Evolutionary conservation across 2,888 invertebrate genomes (phyloP), one percentile per base, ranked within the genome.

Genomic region (Anoplius nigerrimus): DNA sequence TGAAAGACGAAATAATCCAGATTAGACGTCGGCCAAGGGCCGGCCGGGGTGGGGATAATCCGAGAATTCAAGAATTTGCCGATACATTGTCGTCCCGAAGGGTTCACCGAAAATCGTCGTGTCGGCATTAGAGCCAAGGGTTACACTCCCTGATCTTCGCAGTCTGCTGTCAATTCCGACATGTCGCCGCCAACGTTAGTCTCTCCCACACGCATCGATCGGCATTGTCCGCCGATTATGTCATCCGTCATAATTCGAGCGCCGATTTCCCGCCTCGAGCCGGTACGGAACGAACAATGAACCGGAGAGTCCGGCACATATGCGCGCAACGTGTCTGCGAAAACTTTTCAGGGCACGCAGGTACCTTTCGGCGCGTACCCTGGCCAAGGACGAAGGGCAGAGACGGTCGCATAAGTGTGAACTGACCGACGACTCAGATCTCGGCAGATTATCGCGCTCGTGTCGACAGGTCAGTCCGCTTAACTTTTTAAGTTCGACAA

Each of bases 401-500:
- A n/a, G n/a, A n/a, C 18, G 0, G 21, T 27, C n/a, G 8, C 0
- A 18, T 22, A 6, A 5, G 48, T 48, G 61, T 11, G 15, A 57
- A 60, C 22, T n/a, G 58, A 51, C 48, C 16, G 20, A 20, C 16
- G 34, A 34, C 34, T 48, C 45, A 51, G 52, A 62, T 54, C 43
- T 34, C 8, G 8, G 22, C 48, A 16, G 69, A 65, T 68, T 54
- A 62, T 18, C 48, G n/a, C 34, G 6, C 45, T 16, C 22, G 48
- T 34, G 43, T 16, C 72, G 77, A 72, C 79, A 74, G 78, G 78
- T 76, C 78, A 75, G 24, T 64, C 71, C 76, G 76, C 81, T 84
- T 83, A 83, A 83, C 84, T 82, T 82, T 82, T 76, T 81, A 82
- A 82, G 78, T 80, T 78, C 63, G 18, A 54, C 60, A 80, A 84